Evolutionary conservation across 2,113 vertebrate species (phyloP).

Genomic region (Platanista minor): DNA sequence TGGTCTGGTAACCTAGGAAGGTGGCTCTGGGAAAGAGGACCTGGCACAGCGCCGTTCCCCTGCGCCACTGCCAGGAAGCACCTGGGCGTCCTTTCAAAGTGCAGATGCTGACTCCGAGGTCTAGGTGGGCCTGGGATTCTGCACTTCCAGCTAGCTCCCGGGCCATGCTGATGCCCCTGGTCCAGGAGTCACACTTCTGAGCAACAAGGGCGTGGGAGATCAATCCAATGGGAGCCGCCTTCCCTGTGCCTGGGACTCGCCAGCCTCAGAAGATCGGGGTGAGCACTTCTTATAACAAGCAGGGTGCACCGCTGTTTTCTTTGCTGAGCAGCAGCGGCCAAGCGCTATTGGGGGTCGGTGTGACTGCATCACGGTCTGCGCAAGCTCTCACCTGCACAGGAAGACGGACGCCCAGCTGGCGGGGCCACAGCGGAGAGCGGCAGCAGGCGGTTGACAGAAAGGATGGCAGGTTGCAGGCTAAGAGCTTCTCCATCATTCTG

Average conservation of each 20-base stretch:
- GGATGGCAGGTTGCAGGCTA: background rate
- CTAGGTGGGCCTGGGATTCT: no score
- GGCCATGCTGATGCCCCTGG: background rate
- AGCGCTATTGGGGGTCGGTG: accelerated
- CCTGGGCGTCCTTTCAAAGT: background rate
- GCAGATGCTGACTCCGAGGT: background rate
- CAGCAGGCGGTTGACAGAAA: accelerated
- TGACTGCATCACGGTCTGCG: accelerated
- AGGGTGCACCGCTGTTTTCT: accelerated
- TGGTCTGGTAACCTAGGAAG: accelerated
- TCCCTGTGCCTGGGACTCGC: background rate
- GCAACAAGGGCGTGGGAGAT: background rate
- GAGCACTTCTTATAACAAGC: no score
- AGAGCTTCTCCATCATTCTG: background rate
- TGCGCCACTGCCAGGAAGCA: background rate
- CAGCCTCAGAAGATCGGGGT: background rate
- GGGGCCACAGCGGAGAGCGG: accelerated
- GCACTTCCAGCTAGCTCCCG: background rate
- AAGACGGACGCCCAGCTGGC: accelerated
- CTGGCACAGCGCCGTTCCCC: accelerated
- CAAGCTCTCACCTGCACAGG: background rate
- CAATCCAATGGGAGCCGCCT: background rate
- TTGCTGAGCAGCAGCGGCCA: background rate
- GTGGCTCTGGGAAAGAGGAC: background rate
- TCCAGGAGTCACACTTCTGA: background rate